Evolutionary conservation across 2,888 invertebrate genomes (phyloP).

Genomic region (Icerya purchasi): DNA sequence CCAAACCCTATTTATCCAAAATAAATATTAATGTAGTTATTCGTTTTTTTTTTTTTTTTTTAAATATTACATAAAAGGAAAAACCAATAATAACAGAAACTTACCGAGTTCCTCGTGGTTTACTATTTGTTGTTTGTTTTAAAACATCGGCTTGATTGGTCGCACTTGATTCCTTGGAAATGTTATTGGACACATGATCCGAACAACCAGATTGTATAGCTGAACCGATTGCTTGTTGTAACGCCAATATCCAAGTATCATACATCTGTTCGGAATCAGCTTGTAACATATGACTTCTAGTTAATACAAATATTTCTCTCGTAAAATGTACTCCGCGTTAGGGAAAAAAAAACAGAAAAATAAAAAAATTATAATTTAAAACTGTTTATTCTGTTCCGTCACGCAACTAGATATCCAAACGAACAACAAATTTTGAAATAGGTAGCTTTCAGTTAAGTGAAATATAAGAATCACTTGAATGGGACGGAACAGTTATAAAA

Average conservation of each 20-base stretch:
- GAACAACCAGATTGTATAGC: slow-evolving; percentile 43
- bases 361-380: no score
- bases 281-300: slow-evolving; percentile 87
- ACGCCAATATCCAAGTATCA: slow-evolving; percentile 65
- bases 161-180: neutral
- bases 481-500: no score
- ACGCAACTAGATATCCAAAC: no score
- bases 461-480: no score
- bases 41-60: neutral
- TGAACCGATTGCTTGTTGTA: slow-evolving; percentile 44
- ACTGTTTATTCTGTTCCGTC: no score
- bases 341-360: no score
- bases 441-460: no score
- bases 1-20: slow-evolving; percentile 40
- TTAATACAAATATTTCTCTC: no score
- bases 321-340: no score
- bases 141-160: slow-evolving; percentile 1
- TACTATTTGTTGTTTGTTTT: slow-evolving; percentile 1
- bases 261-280: slow-evolving; percentile 88
- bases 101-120: neutral
- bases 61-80: neutral
- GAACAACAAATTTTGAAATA: no score
- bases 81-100: no score
- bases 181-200: neutral
- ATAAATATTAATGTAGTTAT: neutral